Percentiles rank a stretch among this genome's conserved stretches.
Evolutionary conservation across 2,888 invertebrate genomes (phyloP).

Genomic region (Catocala nupta): DNA sequence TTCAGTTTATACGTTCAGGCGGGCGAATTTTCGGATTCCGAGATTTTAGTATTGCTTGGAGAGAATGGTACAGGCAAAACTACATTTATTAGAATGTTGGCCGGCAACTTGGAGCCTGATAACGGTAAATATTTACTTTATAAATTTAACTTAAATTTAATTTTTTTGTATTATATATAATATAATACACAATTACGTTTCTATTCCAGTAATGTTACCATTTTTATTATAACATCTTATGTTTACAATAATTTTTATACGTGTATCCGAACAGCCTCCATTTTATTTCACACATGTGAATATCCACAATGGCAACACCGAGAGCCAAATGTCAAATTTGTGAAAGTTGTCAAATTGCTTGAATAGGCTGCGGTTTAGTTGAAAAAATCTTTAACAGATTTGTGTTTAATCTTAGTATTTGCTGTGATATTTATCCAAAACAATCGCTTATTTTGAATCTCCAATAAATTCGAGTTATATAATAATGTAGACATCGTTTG

Average conservation of each 20-base stretch:
- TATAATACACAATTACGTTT: no score
- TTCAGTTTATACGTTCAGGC: constrained; percentile 93
- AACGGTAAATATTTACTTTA: constrained; percentile 78
- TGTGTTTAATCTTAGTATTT: constrained; percentile 44
- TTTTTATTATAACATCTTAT: background rate
- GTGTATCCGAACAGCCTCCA: constrained; percentile 47
- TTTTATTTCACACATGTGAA: constrained; percentile 17
- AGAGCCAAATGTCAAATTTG: constrained; percentile 61
- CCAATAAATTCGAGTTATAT: constrained; percentile 38
- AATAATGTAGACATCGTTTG: constrained; percentile 62
- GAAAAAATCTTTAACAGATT: constrained; percentile 56
- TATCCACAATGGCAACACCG: constrained; percentile 61
- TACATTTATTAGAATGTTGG: constrained; percentile 99
- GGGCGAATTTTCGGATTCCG: constrained; percentile 99
- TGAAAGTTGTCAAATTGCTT: constrained; percentile 75
- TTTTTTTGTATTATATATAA: no score
- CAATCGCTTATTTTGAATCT: constrained; percentile 40
- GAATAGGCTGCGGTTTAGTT: constrained; percentile 58
- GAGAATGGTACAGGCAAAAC: constrained; percentile 99
- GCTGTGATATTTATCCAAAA: constrained; percentile 49
- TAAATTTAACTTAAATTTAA: background rate
- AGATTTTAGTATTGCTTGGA: constrained; percentile 98
- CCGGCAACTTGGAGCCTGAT: constrained; percentile 97
- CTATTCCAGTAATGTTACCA: background rate
- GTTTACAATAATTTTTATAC: background rate